A percentile compares a stretch with the other conserved stretches of the same genome.
Conservation (phyloP, 2,888 invertebrate genomes). For the Aphodius granarius region DNA sequence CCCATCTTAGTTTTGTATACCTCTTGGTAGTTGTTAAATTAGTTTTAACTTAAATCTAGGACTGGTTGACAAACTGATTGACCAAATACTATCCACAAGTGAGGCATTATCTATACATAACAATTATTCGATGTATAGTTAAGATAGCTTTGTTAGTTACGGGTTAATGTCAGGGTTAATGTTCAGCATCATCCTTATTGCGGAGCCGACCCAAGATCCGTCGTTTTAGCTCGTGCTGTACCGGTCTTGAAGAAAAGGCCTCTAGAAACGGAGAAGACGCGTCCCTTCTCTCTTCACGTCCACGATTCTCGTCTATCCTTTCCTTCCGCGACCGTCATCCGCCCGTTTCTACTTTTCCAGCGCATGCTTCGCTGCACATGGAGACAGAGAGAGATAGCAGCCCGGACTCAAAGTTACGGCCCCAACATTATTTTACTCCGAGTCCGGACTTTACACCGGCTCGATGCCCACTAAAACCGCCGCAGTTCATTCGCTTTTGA, state of each 20-base stretch:
- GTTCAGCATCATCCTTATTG: not conserved
- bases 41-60: too few species aligned
- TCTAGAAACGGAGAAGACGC: not conserved
- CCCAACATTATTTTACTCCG: not conserved
- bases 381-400: not conserved
- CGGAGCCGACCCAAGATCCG: slow-evolving; percentile 1
- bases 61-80: too few species aligned
- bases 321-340: not conserved
- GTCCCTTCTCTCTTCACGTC: not conserved
- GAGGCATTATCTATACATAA: too few species aligned
- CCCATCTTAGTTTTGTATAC: too few species aligned
- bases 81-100: too few species aligned
- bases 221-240: slow-evolving; percentile 19
- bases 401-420: not conserved
- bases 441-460: not conserved
- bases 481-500: not conserved
- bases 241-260: slow-evolving; percentile 5
- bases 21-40: too few species aligned
- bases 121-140: too few species aligned
- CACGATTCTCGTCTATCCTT: not conserved
- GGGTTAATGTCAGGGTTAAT: too few species aligned
- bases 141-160: too few species aligned
- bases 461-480: not conserved
- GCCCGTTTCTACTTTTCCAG: slow-evolving; percentile 36
- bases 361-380: slow-evolving; percentile 44